These are phyloP conservation scores for Pelecanoides urinatrix DNA, from an alignment of 2,113 vertebrate genomes.

Conservation along the genomic window DNA sequence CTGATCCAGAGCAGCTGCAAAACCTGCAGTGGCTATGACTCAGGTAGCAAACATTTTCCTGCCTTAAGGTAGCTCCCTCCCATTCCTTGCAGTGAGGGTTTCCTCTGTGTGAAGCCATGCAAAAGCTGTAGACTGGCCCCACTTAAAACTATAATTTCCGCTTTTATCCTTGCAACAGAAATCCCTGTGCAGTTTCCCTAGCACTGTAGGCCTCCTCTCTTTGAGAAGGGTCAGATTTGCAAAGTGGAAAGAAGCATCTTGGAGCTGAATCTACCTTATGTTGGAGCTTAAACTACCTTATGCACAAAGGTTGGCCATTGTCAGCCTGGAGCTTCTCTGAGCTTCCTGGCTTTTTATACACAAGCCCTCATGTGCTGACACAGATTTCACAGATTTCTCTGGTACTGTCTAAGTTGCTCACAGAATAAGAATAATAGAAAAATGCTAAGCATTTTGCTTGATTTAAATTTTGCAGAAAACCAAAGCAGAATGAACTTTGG, in stretches of 20 bases:
- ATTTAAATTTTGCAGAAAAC: conserved; percentile 37
- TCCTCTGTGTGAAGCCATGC: background rate
- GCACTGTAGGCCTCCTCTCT: background rate
- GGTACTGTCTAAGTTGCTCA: background rate
- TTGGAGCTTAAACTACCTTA: background rate
- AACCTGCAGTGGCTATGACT: background rate
- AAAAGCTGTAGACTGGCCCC: background rate
- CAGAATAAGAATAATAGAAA: conserved; percentile 11
- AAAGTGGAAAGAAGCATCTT: background rate
- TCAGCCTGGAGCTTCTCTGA: background rate
- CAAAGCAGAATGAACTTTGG: conserved; percentile 44
- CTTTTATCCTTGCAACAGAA: background rate
- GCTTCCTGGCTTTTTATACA: background rate
- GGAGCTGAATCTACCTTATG: background rate
- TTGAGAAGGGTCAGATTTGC: background rate
- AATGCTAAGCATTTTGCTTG: background rate
- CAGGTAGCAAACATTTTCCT: background rate
- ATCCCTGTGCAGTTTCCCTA: background rate
- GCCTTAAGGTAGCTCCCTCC: background rate
- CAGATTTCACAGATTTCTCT: background rate
- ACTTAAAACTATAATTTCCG: background rate
- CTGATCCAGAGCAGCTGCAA: background rate
- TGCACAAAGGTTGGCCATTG: background rate
- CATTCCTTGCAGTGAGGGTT: background rate
- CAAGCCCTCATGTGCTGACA: background rate